phyloP scores from a whole-genome alignment of 2,797 vertebrate genomes.

The Uromys caudimaculatus region DNA sequence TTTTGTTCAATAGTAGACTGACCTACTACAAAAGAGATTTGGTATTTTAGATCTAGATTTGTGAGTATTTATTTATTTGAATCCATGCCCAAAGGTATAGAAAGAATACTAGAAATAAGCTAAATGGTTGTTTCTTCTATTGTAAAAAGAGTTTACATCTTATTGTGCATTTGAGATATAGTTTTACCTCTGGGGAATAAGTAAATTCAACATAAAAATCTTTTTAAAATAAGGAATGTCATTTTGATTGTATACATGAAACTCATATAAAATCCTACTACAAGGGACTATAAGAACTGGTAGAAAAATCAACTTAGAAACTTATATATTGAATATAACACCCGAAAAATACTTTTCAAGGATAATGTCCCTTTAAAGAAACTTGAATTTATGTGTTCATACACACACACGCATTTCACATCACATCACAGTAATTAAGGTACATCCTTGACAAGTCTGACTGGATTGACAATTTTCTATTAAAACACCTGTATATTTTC shows the following conservation, averaged over 20 bases:
- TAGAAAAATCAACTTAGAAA: neutral
- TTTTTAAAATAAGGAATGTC: neutral
- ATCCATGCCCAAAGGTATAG: neutral
- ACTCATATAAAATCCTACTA: neutral
- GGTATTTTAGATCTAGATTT: neutral
- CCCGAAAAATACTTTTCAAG: neutral
- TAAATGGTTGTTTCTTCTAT: neutral
- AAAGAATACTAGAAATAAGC: neutral
- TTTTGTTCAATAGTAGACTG: neutral
- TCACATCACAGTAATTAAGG: slow-evolving; percentile 24
- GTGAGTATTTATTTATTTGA: slow-evolving; percentile 22
- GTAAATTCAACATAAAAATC: slow-evolving; percentile 1
- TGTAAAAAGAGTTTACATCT: neutral
- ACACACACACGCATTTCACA: neutral
- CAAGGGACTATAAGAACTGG: neutral
- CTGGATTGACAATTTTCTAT: neutral
- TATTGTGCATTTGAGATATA: slow-evolving; percentile 3
- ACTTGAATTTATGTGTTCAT: neutral
- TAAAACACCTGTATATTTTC: neutral
- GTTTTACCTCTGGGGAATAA: slow-evolving; percentile 10
- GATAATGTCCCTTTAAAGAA: neutral
- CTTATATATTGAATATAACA: neutral
- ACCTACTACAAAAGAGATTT: neutral
- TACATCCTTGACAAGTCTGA: neutral
- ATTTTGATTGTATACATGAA: neutral